Evolutionary conservation across 2,888 invertebrate species (phyloP), one percentile per base, ranked within the genome.

Genomic region (Stenichneumon culpator): DNA sequence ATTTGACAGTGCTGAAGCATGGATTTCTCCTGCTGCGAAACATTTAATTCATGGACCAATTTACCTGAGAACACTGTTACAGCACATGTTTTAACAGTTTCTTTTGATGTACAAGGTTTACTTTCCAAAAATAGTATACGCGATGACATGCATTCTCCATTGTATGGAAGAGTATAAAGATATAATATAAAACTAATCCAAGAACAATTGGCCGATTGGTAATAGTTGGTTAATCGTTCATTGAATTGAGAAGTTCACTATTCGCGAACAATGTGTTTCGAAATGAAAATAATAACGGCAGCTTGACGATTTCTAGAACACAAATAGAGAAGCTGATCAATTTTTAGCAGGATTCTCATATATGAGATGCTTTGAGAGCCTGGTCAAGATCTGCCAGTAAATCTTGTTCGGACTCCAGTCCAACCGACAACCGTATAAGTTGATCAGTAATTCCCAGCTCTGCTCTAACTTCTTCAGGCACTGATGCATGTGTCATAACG

Each of bases 401-500:
- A 94, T 99, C 99, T 57, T 97, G 96, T 3, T 95, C 95, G 89
- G 98, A 97, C 95, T 99, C 99, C 44, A 99, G 94, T 3, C 99
- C 99, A 74, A 99, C 97, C 0, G 98, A 99, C 39, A 99, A 94
- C 87, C 99, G 95, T 77, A 99, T 95, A 32, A 99, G 95, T 52
- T 97, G 96, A 92, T 98, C 97, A 0, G 96, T 97, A 87, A 99
- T 98, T 16, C 98, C 97, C 39, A 98, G 95, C 85, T 95, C 94
- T 36, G 93, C 94, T 86, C 98, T 95, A 87, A 97, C 96, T 65
- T 96, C 96, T 78, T 95, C 95, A 0, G 98, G 97, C 39, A 99
- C 97, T 0, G 98, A 98, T 0, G 98, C 98, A 92, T 99, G 99
- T 0, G 99, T 99, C 99, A 99, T 99, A 36, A 98, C 94, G 28